Evolutionary conservation across 2,113 vertebrate genomes (phyloP), one percentile per base, ranked within the genome.

Genomic region (Trogon surrucura): DNA sequence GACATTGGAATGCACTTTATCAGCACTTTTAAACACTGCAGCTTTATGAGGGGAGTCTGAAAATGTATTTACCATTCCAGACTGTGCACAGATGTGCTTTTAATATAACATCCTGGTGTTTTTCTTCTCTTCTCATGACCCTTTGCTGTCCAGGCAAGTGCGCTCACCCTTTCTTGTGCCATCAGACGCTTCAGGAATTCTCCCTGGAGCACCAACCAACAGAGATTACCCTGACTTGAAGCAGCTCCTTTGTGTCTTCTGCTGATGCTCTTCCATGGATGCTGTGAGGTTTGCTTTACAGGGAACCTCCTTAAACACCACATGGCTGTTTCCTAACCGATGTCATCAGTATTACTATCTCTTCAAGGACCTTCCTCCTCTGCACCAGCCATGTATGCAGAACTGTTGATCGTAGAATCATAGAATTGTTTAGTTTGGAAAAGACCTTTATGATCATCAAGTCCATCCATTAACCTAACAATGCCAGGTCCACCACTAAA

Each of bases 1-100:
- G 93, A 79, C 73, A 3, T 80, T 93, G 95, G 97, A 98, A 98
- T 98, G 93, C 88, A 97, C 95, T 97, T 97, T 97, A 97, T 98
- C 97, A 98, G 97, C 97, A 95, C 77, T 98, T 98, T 97, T 96
- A 96, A 97, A 97, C 93, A 97, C 96, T 97, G 92, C 88, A 97
- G 93, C 94, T 97, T 95, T 98, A 97, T 97, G 97, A 97, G 95
- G 86, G 95, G 95, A 97, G 97, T 80, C 97, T 98, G 97, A 98
- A 97, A 97, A 97, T 89, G 96, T 95, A 95, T 94, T 97, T 96
- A 93, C 95, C 92, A 91, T 95, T 91, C 95, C 97, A 97, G 96
- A 97, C 94, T 95, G 79, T 60, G 97, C 96, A 96, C 98, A 98
- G 97, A 98, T 98, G 98, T 97, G 95, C 83, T 96, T 95, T 97